A percentile compares a stretch with the other conserved stretches of the same genome.
These are phyloP conservation scores for Threskiornis aethiopicus DNA, from an alignment of 2,797 vertebrate species.

Conservation along the genomic window DNA sequence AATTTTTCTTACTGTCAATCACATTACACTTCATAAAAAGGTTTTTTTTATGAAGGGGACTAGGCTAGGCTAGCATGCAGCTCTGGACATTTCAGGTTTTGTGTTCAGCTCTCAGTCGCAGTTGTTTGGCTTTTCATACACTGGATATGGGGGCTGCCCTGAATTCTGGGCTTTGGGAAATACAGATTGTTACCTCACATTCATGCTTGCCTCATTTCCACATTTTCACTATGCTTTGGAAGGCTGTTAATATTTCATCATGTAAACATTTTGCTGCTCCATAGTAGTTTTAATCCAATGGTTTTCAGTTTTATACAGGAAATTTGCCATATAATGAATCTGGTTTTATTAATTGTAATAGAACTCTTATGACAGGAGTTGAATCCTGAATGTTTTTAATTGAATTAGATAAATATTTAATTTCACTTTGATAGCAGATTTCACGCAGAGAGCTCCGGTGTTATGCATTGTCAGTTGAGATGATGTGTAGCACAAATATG, in stretches of 20 bases:
- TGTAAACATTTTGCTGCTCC: background rate
- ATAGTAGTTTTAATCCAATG: background rate
- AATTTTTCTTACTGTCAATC: conserved; percentile 57
- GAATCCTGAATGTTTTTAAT: background rate
- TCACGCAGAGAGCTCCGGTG: background rate
- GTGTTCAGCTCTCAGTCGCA: background rate
- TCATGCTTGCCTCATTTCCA: background rate
- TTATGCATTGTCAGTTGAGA: background rate
- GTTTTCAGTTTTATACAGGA: background rate
- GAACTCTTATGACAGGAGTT: background rate
- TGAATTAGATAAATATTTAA: background rate
- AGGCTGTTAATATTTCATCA: background rate
- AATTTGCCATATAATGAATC: background rate
- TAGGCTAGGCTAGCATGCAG: background rate
- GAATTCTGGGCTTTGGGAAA: background rate
- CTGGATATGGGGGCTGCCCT: background rate
- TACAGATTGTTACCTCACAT: background rate
- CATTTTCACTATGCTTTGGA: background rate
- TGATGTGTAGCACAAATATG: background rate
- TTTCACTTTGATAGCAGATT: background rate
- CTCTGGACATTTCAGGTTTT: background rate
- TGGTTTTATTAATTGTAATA: background rate
- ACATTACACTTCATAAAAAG: conserved; percentile 48
- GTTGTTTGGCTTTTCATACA: background rate
- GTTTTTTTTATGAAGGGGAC: background rate